phyloP scores from a whole-genome alignment of 2,113 vertebrate species.

The Microtus ochrogaster region DNA sequence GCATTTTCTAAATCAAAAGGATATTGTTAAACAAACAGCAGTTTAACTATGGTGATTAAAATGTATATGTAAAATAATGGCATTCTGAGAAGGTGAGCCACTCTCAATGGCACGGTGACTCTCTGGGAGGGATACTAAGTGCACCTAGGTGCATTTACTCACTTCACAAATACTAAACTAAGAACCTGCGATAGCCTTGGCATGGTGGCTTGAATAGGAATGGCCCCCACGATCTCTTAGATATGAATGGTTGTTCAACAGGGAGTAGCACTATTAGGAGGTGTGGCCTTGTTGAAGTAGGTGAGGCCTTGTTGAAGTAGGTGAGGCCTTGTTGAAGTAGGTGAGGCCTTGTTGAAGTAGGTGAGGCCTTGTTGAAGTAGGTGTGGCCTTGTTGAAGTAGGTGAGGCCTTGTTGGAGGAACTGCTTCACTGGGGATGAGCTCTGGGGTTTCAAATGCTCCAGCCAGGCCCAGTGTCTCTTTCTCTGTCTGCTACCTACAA shows the following conservation, averaged over 20 bases:
- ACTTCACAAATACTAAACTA: neutral
- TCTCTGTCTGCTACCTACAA: neutral
- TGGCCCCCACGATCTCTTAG: neutral
- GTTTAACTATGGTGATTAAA: neutral
- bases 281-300: neutral
- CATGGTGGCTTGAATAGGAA: neutral
- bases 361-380: neutral
- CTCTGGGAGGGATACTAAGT: neutral
- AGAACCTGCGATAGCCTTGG: neutral
- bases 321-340: neutral
- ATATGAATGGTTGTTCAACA: neutral
- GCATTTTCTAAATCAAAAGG: constrained; percentile 33
- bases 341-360: neutral
- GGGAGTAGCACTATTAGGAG: neutral
- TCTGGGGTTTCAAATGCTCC: neutral
- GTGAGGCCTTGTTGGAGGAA: neutral
- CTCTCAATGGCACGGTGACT: neutral
- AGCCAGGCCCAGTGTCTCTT: neutral
- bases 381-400: neutral
- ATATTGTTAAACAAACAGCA: neutral
- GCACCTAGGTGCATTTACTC: neutral
- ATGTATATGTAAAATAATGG: neutral
- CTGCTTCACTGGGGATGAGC: neutral
- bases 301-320: too few relatives aligned
- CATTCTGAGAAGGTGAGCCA: neutral